Evolutionary conservation across 2,888 invertebrate genomes (phyloP), one percentile per base, ranked within the genome.

Genomic region (Pecten maximus): DNA sequence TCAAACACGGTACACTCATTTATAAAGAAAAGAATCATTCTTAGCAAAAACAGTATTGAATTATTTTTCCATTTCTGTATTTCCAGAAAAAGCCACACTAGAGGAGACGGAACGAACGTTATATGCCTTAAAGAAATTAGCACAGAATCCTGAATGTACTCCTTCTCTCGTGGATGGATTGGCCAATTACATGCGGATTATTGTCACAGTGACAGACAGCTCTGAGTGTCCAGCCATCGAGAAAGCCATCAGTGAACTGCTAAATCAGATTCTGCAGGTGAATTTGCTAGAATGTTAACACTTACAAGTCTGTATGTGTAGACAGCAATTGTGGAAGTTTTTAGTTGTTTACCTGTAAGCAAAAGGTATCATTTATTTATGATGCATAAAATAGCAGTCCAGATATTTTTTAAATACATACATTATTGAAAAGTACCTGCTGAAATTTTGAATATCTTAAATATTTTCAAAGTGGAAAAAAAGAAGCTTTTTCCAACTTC

Each of bases 131-230:
- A 97, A 97, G 93, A 97, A 97, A 93, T 97, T 97, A 97, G 97
- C 97, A 12, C 95, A 96, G 90, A 97, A 97, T 94, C 97, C 97
- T 87, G 97, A 97, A 95, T 97, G 97, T 94, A 96, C 97, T 54
- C 97, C 97, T n/a, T 96, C 97, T 54, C 96, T 97, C 90, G 96
- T 97, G 91, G 97, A 97, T 48, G 97, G 97, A n/a, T 96, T 97
- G 88, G 96, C 97, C 23, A 94, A 94, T 87, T 96, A 95, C 92
- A 97, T 97, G 93, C 95, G 96, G 60, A 95, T 96, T 86, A 95
- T 97, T 48, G 96, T 97, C 40, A 96, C 96, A 23, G 95, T 97
- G 88, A 96, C 97, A 90, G 97, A 97, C 91, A 96, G 96, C 87
- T 94, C 96, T 28, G 97, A 96, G 88, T 93, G 94, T 35, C 94